phyloP scores from a whole-genome alignment of 2,797 vertebrate species.

The Sebastes trivittatus region DNA sequence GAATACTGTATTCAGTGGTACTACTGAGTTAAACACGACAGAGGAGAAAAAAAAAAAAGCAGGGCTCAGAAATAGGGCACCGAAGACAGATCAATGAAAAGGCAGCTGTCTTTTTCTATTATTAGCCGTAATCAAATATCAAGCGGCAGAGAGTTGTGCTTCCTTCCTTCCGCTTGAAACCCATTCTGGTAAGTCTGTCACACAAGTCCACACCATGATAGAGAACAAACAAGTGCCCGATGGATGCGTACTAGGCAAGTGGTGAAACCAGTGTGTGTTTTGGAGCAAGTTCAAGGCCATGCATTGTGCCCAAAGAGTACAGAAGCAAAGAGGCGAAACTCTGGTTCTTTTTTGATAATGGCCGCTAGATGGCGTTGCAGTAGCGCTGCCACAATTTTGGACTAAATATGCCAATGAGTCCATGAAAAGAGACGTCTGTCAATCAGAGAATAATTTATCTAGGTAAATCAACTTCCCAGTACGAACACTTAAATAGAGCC shows the following conservation, averaged over 20 bases:
- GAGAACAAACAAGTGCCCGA: conserved; percentile 19
- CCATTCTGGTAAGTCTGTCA: conserved; percentile 39
- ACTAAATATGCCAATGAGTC: too few relatives aligned
- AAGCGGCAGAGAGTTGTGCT: conserved; percentile 53
- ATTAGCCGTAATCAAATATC: conserved; percentile 79
- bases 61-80: conserved; percentile 68
- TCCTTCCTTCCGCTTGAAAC: conserved; percentile 49
- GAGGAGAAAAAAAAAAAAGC: not conserved
- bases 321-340: too few relatives aligned
- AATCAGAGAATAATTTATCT: too few relatives aligned
- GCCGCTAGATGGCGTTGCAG: too few relatives aligned
- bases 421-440: too few relatives aligned
- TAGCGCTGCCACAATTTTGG: too few relatives aligned
- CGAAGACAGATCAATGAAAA: conserved; percentile 75
- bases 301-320: not conserved
- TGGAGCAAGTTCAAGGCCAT: not conserved
- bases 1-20: not conserved
- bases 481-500: too few relatives aligned
- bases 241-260: not conserved
- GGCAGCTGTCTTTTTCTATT: conserved; percentile 77
- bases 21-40: conserved; percentile 8
- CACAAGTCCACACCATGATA: conserved; percentile 9
- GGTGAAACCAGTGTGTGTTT: conserved; percentile 2
- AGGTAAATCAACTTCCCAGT: too few relatives aligned
- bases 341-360: too few relatives aligned